phyloP scores from a whole-genome alignment of 2,797 vertebrate genomes.

The Botia kubotai region DNA sequence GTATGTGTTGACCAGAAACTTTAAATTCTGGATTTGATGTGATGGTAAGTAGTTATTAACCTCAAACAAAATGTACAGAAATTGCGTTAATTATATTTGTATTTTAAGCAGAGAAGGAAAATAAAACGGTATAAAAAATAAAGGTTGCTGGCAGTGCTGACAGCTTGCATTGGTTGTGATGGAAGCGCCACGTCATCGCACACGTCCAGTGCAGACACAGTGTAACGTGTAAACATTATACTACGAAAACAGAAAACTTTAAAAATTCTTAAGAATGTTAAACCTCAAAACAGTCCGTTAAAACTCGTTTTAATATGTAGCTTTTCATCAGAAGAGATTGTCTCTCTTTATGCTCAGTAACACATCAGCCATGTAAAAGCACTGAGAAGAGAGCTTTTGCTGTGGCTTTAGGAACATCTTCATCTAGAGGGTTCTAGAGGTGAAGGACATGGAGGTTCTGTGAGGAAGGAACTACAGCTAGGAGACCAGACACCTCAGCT shows the following conservation, averaged over 20 bases:
- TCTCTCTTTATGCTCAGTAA: constrained; percentile 2
- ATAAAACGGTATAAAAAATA: neutral
- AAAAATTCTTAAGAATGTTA: too few species aligned
- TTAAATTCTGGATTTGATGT: too few species aligned
- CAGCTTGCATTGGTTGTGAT: too few species aligned
- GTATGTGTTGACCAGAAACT: too few species aligned
- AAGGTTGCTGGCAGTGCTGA: neutral
- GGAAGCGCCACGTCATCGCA: too few species aligned
- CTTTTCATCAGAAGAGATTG: too few species aligned
- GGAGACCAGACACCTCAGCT: constrained; percentile 76
- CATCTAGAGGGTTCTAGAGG: constrained; percentile 36
- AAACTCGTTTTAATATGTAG: too few species aligned
- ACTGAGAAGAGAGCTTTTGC: constrained; percentile 50
- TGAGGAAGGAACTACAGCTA: constrained; percentile 66
- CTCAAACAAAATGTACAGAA: too few species aligned
- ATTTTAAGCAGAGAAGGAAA: neutral
- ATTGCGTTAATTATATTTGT: neutral
- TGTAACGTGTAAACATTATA: constrained; percentile 31
- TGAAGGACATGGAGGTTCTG: constrained; percentile 27
- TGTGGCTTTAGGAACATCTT: constrained; percentile 36
- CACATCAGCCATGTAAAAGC: constrained; percentile 73
- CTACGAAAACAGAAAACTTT: neutral
- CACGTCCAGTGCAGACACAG: neutral
- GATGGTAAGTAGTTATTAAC: too few species aligned
- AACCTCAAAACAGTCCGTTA: too few species aligned